A percentile compares a stretch with the other conserved stretches of the same genome.
Conservation (phyloP, 2,888 invertebrate genomes). For the Agriotes lineatus region DNA sequence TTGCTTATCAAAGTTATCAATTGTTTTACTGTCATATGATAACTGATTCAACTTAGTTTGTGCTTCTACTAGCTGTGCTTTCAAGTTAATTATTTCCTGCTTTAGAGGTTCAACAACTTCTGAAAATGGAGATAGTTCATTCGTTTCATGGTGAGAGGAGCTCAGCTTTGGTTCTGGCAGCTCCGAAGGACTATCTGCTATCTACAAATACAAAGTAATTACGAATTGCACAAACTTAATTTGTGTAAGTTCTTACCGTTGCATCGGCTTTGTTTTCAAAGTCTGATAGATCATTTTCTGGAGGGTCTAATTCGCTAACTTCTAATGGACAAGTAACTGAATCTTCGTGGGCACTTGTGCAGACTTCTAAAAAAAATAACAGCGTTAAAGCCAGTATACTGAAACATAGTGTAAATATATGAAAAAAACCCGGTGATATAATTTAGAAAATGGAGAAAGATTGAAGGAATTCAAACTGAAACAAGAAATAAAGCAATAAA, state of each 20-base stretch:
- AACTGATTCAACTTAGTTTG: constrained; percentile 60
- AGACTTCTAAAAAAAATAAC: constrained; percentile 64
- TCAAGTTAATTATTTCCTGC: constrained; percentile 61
- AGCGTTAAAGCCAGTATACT: too few relatives aligned
- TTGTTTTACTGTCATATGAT: constrained; percentile 50
- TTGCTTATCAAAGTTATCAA: constrained; percentile 52
- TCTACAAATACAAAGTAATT: constrained; percentile 52
- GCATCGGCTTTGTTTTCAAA: constrained; percentile 59
- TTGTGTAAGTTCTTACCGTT: constrained; percentile 12
- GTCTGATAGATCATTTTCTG: constrained; percentile 68
- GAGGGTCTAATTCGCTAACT: constrained; percentile 70
- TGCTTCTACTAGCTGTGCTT: constrained; percentile 63
- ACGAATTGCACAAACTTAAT: too few relatives aligned
- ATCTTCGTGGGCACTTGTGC: constrained; percentile 71
- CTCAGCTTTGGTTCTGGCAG: constrained; percentile 64
- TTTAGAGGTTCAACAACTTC: constrained; percentile 63
- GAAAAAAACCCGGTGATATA: too few relatives aligned
- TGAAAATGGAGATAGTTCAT: constrained; percentile 56
- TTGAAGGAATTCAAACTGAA: too few relatives aligned
- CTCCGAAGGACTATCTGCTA: constrained; percentile 64
- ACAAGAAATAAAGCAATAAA: too few relatives aligned
- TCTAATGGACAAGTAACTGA: constrained; percentile 68
- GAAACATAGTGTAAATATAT: too few relatives aligned
- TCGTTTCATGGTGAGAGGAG: constrained; percentile 60
- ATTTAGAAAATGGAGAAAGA: too few relatives aligned